A percentile compares a stretch with the other conserved stretches of the same genome.
Evolutionary conservation across 1,140 invertebrate species (phyloP).

Genomic region (Idris sp.): DNA sequence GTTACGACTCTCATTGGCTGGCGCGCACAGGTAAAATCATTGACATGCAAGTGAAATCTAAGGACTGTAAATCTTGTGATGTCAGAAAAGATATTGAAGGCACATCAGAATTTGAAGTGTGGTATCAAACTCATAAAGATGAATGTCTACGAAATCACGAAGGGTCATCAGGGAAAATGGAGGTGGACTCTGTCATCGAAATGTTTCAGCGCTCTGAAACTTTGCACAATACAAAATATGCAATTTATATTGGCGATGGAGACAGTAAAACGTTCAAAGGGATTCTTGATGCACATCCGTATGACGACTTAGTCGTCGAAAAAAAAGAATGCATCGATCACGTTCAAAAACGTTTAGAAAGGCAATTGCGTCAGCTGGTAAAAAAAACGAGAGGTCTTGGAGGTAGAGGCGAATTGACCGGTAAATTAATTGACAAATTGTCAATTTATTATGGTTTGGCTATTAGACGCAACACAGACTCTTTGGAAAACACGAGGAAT

Average conservation of each 20-base stretch:
- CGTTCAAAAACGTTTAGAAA: constrained; percentile 8
- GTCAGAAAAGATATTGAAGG: constrained; percentile 1
- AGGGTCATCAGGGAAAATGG: constrained; percentile 15
- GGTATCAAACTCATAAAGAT: constrained; percentile 14
- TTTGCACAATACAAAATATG: constrained; percentile 18
- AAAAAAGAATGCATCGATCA: constrained; percentile 16
- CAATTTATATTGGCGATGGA: constrained; percentile 21
- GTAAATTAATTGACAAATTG: constrained; percentile 5
- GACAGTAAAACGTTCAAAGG: constrained; percentile 24
- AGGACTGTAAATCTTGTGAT: constrained; percentile 5
- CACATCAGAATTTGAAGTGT: constrained; percentile 14
- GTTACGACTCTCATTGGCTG: constrained; percentile 10
- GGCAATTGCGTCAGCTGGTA: constrained; percentile 3
- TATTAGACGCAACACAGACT: constrained; percentile 10
- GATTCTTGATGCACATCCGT: constrained; percentile 10
- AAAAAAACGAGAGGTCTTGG: constrained; percentile 13
- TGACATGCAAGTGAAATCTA: constrained; percentile 11
- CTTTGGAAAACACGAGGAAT: constrained; percentile 13
- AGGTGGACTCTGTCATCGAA: constrained; percentile 21
- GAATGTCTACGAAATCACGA: constrained; percentile 9
- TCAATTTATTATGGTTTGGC: constrained; percentile 10
- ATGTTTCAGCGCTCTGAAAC: constrained; percentile 22
- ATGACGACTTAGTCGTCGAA: constrained; percentile 11
- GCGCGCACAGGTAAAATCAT: constrained; percentile 10
- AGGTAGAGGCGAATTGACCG: constrained; percentile 2